These are phyloP conservation scores for Parasteatoda lunata DNA, from an alignment of 2,888 invertebrate species.

Conservation along the genomic window DNA sequence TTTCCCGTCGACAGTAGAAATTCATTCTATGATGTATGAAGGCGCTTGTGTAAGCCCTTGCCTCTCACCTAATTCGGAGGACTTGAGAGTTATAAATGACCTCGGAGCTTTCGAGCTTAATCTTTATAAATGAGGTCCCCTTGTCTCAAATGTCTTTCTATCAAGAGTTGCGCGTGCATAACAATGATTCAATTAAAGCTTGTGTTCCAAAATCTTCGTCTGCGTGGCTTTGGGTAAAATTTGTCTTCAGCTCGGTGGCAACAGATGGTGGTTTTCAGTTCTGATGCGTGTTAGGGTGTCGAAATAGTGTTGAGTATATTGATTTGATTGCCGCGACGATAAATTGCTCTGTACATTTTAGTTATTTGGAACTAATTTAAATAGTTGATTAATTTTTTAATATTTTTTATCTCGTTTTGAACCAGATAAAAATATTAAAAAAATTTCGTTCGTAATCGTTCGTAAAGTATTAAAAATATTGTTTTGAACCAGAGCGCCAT, in stretches of 20 bases:
- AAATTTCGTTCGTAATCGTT: no score
- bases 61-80: constrained; percentile 41
- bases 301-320: no score
- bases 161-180: neutral
- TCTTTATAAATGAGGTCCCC: constrained; percentile 58
- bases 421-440: no score
- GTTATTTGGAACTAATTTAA: no score
- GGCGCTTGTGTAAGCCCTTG: constrained; percentile 44
- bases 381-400: no score
- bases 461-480: no score
- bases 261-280: constrained; percentile 10
- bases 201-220: constrained; percentile 35
- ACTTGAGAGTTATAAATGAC: constrained; percentile 52
- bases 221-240: neutral
- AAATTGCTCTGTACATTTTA: no score
- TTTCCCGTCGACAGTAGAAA: neutral
- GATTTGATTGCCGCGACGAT: no score
- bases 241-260: constrained; percentile 9
- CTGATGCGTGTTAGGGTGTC: neutral
- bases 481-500: no score
- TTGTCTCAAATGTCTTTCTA: constrained; percentile 27
- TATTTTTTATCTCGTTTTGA: no score
- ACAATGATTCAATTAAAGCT: constrained; percentile 47
- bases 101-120: constrained; percentile 35
- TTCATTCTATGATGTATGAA: constrained; percentile 53